phyloP scores from a whole-genome alignment of 2,797 vertebrate genomes.

The Gymnopithys bicolor region DNA sequence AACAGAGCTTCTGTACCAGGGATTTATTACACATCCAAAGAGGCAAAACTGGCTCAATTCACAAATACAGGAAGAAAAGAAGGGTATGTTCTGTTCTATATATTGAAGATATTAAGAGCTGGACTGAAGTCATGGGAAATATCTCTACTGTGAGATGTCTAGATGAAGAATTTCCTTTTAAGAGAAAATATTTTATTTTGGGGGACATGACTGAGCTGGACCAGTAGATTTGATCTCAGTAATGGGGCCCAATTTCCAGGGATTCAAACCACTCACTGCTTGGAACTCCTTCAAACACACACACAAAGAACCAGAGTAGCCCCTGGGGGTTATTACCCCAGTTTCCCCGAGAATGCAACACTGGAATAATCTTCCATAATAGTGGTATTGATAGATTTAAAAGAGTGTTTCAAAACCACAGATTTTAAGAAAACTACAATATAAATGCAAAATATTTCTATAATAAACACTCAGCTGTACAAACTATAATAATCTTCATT shows the following conservation, averaged over 20 bases:
- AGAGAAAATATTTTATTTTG: background rate
- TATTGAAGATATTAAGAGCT: background rate
- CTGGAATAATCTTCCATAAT: background rate
- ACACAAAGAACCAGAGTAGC: background rate
- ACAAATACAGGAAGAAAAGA: background rate
- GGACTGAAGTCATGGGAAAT: background rate
- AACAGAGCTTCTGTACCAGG: background rate
- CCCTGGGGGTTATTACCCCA: background rate
- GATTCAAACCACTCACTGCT: background rate
- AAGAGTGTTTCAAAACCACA: background rate
- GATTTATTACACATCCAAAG: background rate
- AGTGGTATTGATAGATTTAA: background rate
- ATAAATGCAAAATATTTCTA: conserved; percentile 53
- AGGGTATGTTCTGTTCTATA: background rate
- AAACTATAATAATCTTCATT: conserved; percentile 35
- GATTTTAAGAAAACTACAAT: background rate
- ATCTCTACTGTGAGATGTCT: background rate
- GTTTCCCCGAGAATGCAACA: background rate
- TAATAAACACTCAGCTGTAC: conserved; percentile 26
- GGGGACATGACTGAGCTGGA: background rate
- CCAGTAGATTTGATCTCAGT: background rate
- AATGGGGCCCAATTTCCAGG: background rate
- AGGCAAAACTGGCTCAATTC: background rate
- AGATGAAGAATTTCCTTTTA: background rate
- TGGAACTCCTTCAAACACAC: background rate